Percentiles rank a stretch among this genome's conserved stretches.
Evolutionary conservation across 1,140 invertebrate genomes (phyloP).

Genomic region (Drosophila suzukii): DNA sequence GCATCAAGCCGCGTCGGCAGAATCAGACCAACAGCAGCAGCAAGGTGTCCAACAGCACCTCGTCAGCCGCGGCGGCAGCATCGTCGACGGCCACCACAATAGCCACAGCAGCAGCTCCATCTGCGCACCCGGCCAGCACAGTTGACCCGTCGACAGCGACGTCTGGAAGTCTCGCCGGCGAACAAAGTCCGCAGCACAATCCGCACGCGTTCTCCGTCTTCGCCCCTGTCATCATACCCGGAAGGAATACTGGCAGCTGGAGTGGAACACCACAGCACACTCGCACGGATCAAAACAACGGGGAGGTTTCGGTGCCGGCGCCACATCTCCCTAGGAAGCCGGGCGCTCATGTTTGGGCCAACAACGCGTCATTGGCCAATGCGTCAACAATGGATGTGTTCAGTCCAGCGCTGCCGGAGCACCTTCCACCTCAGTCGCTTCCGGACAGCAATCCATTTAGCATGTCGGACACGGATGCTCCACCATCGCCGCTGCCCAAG

Average conservation of each 20-base stretch:
- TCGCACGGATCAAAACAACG: conserved; percentile 49
- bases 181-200: conserved; percentile 78
- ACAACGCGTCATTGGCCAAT: conserved; percentile 35
- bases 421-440: conserved; percentile 27
- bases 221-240: conserved; percentile 77
- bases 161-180: conserved; percentile 31
- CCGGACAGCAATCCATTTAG: conserved; percentile 44
- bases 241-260: conserved; percentile 69
- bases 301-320: conserved; percentile 57
- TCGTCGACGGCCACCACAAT: conserved; percentile 40
- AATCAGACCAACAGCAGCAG: conserved; percentile 73
- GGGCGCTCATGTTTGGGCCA: conserved; percentile 69
- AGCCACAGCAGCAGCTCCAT: conserved; percentile 33
- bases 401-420: conserved; percentile 58
- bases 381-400: conserved; percentile 45
- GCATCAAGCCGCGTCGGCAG: conserved; percentile 90
- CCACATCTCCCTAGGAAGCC: conserved; percentile 72
- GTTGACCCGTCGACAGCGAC: conserved; percentile 6
- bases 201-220: conserved; percentile 76
- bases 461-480: conserved; percentile 44
- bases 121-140: conserved; percentile 7
- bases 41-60: conserved; percentile 52
- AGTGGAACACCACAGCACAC: conserved; percentile 53
- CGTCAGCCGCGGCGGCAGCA: conserved; percentile 35
- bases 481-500: conserved; percentile 71